A percentile compares a stretch with the other conserved stretches of the same genome.
These are phyloP conservation scores for Percina caprodes DNA, from an alignment of 2,113 vertebrate species.

Conservation along the genomic window DNA sequence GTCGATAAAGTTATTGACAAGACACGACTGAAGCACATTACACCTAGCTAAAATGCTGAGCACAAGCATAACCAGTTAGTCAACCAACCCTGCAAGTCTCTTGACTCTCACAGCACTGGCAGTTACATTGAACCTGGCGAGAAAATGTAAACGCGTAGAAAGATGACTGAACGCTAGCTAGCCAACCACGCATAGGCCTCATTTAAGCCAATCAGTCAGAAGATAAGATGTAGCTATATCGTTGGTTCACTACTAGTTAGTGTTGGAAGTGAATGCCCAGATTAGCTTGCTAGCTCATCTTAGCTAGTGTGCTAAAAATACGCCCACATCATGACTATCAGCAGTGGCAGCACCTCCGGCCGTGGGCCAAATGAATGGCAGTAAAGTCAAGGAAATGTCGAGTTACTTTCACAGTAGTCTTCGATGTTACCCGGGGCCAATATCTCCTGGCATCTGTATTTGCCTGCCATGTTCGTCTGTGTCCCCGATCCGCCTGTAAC, in stretches of 20 bases:
- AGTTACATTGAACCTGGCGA: conserved; percentile 46
- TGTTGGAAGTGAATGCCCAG: conserved; percentile 76
- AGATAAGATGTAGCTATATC: conserved; percentile 83
- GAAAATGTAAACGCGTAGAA: conserved; percentile 79
- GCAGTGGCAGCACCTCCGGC: conserved; percentile 72
- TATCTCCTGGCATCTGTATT: conserved; percentile 87
- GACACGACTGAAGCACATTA: conserved; percentile 32
- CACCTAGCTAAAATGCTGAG: conserved; percentile 69
- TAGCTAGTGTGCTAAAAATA: conserved; percentile 83
- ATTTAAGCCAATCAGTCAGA: conserved; percentile 58
- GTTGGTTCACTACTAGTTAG: conserved; percentile 80
- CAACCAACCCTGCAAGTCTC: conserved; percentile 37
- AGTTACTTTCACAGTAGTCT: conserved; percentile 82
- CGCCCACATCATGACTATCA: conserved; percentile 77
- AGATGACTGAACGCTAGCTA: conserved; percentile 71
- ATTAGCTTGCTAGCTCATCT: conserved; percentile 79
- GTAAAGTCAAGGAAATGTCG: conserved; percentile 85
- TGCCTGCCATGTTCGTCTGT: conserved; percentile 83
- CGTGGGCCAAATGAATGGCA: conserved; percentile 76
- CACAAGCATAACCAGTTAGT: conserved; percentile 63
- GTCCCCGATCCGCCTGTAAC: conserved; percentile 75
- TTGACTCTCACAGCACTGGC: conserved; percentile 60
- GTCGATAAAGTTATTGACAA: conserved; percentile 47
- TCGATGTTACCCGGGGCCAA: conserved; percentile 89
- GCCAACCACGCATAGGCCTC: conserved; percentile 58